A percentile compares a stretch with the other conserved stretches of the same genome.
Conservation (phyloP, 2,797 vertebrate genomes). For the Lepus townsendii region DNA sequence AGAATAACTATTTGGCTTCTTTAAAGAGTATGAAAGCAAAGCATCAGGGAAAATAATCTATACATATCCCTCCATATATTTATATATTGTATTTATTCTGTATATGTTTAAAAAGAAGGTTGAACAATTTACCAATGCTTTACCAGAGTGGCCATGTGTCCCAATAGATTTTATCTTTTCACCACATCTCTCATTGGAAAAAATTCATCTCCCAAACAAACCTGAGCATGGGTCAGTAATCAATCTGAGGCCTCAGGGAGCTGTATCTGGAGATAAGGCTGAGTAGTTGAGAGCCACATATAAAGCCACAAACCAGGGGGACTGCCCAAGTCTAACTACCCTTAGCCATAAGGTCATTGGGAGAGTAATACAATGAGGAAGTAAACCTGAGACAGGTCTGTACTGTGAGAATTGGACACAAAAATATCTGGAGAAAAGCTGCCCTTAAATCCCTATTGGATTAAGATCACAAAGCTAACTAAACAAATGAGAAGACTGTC, state of each 20-base stretch:
- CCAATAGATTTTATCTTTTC: not conserved
- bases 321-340: not conserved
- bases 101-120: not conserved
- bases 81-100: not conserved
- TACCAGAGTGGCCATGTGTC: not conserved
- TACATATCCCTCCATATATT: not conserved
- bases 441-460: not conserved
- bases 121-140: not conserved
- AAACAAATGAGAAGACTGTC: not conserved
- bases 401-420: not conserved
- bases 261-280: not conserved
- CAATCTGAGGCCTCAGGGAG: not conserved
- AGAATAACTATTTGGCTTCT: constrained; percentile 3
- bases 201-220: not conserved
- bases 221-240: not conserved
- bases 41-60: not conserved
- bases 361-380: not conserved
- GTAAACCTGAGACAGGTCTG: not conserved
- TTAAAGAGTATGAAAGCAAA: constrained; percentile 36
- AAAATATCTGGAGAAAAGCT: not conserved
- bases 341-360: not conserved
- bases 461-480: not conserved
- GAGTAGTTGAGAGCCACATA: not conserved
- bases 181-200: not conserved
- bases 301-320: no score